These are phyloP conservation scores for Rhynchomys soricoides DNA, from an alignment of 2,113 vertebrate species.

Conservation along the genomic window DNA sequence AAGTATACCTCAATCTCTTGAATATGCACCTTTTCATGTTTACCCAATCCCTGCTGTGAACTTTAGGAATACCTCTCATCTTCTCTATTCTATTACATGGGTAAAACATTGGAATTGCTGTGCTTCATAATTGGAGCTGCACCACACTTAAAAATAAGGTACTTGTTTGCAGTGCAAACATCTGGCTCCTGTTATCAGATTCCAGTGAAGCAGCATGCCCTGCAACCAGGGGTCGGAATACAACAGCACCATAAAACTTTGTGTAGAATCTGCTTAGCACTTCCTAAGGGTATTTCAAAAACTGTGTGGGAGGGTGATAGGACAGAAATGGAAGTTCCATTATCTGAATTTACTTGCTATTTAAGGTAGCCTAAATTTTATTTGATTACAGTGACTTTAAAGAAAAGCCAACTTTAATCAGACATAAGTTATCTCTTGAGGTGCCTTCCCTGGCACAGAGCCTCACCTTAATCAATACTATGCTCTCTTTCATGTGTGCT, in stretches of 20 bases:
- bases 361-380: not conserved
- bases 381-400: not conserved
- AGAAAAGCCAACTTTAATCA: not conserved
- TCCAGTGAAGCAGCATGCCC: not conserved
- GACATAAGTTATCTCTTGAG: not conserved
- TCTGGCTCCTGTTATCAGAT: not conserved
- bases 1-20: not conserved
- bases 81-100: rapidly evolving
- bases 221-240: too few relatives aligned
- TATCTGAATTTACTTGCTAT: not conserved
- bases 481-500: rapidly evolving
- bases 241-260: not conserved
- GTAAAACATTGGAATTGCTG: not conserved
- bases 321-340: not conserved
- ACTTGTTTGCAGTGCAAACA: not conserved
- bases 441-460: not conserved
- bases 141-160: not conserved
- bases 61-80: rapidly evolving
- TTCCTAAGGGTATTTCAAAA: not conserved
- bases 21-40: rapidly evolving
- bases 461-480: rapidly evolving
- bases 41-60: rapidly evolving
- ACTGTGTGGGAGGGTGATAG: not conserved
- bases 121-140: not conserved
- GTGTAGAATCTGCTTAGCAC: not conserved